These are phyloP conservation scores for Cyphotilapia sp. DNA, from an alignment of 2,113 vertebrate species.

Conservation along the genomic window DNA sequence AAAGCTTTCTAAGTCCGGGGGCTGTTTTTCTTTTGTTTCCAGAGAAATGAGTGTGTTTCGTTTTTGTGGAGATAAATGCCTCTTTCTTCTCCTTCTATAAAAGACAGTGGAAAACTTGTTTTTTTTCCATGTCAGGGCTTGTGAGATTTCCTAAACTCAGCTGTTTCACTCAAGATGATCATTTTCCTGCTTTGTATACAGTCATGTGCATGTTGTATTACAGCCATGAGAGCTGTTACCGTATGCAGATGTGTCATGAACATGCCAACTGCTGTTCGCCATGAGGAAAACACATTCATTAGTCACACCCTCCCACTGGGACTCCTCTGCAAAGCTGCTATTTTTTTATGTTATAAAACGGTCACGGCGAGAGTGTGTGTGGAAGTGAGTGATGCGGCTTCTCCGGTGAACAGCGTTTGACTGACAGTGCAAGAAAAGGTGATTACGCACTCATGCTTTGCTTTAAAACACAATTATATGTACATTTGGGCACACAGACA, in stretches of 20 bases:
- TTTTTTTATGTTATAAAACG: neutral
- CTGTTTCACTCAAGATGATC: neutral
- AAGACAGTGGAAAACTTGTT: neutral
- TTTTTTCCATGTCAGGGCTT: neutral
- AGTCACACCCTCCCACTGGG: neutral
- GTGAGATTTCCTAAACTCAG: neutral
- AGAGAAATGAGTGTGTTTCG: constrained; percentile 11
- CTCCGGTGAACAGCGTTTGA: constrained; percentile 1
- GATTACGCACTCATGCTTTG: neutral
- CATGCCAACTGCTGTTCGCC: neutral
- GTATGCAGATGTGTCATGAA: neutral
- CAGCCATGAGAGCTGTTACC: neutral
- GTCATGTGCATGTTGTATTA: neutral
- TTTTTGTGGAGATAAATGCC: constrained; percentile 5
- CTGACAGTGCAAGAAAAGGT: neutral
- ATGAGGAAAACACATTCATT: neutral
- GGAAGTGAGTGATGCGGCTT: neutral
- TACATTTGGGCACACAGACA: neutral
- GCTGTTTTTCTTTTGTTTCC: constrained; percentile 13
- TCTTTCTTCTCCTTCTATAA: neutral
- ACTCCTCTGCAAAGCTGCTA: neutral
- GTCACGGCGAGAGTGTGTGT: neutral
- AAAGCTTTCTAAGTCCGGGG: constrained; percentile 17
- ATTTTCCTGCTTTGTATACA: neutral
- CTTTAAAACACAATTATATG: constrained; percentile 1